Percentiles rank a stretch among this genome's conserved stretches.
These are phyloP conservation scores for Hestina assimilis DNA, from an alignment of 1,140 invertebrate genomes.

Conservation along the genomic window DNA sequence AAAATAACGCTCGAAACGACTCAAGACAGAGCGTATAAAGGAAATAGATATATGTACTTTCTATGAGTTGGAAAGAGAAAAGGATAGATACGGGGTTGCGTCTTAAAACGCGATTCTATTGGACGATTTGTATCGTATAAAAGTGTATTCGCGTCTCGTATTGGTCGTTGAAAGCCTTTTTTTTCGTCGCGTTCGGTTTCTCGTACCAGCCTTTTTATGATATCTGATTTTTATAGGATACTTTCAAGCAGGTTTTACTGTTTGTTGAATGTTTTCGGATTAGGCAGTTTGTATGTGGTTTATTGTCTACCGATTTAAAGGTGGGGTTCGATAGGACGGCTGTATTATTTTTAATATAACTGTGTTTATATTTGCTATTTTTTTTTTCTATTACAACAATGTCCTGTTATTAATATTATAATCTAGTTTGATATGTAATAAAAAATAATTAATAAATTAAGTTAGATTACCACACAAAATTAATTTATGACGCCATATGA, in stretches of 20 bases:
- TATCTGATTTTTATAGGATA: slow-evolving; percentile 60
- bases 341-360: too few species aligned
- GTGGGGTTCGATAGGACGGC: slow-evolving; percentile 5
- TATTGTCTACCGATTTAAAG: slow-evolving; percentile 16
- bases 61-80: slow-evolving; percentile 42
- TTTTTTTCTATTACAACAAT: too few species aligned
- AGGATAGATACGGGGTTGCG: slow-evolving; percentile 33
- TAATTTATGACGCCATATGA: too few species aligned
- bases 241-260: slow-evolving; percentile 51
- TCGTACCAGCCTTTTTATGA: slow-evolving; percentile 52
- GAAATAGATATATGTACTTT: slow-evolving; percentile 24
- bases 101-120: slow-evolving; percentile 55
- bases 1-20: slow-evolving; percentile 30
- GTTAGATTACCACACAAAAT: too few species aligned
- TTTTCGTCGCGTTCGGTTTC: slow-evolving; percentile 34
- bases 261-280: slow-evolving; percentile 50
- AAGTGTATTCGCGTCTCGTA: slow-evolving; percentile 42
- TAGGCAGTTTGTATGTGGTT: slow-evolving; percentile 23
- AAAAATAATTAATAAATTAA: too few species aligned
- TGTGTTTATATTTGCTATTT: too few species aligned
- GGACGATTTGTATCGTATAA: slow-evolving; percentile 63
- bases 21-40: slow-evolving; percentile 24
- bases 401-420: too few species aligned
- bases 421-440: too few species aligned
- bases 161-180: slow-evolving; percentile 48